phyloP scores from a whole-genome alignment of 2,113 vertebrate genomes.

The Regulus satrapa region DNA sequence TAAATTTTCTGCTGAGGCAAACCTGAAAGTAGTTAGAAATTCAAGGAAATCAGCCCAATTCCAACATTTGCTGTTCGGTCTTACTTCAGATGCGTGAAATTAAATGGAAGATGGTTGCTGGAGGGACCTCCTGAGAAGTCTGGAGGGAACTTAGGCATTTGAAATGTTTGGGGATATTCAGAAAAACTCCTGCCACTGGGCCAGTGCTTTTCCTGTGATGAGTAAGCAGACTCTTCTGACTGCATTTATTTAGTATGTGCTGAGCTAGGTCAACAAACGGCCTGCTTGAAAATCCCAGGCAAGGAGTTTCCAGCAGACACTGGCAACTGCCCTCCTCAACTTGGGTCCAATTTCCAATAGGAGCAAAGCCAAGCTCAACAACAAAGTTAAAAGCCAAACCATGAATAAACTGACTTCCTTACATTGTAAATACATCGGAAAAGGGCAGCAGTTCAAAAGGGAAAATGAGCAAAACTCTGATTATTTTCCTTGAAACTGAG shows the following conservation, averaged over 20 bases:
- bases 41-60: not conserved
- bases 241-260: not conserved
- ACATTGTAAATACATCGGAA: not conserved
- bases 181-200: not conserved
- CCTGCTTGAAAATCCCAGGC: not conserved
- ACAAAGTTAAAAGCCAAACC: not conserved
- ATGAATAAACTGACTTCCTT: constrained; percentile 35
- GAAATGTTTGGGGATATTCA: not conserved
- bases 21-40: not conserved
- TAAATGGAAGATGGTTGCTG: not conserved
- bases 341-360: not conserved
- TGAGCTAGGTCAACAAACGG: not conserved
- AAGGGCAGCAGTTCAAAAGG: constrained; percentile 12
- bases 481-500: not conserved
- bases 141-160: not conserved
- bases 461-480: not conserved
- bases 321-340: not conserved
- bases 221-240: not conserved
- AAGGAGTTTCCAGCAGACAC: constrained; percentile 21
- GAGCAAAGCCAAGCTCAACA: constrained; percentile 25
- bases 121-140: not conserved
- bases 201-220: not conserved
- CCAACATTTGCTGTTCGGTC: not conserved
- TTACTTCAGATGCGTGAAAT: not conserved
- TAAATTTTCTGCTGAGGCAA: not conserved